These are phyloP conservation scores for Octonoba sinensis DNA, from an alignment of 2,888 invertebrate species.

Conservation along the genomic window DNA sequence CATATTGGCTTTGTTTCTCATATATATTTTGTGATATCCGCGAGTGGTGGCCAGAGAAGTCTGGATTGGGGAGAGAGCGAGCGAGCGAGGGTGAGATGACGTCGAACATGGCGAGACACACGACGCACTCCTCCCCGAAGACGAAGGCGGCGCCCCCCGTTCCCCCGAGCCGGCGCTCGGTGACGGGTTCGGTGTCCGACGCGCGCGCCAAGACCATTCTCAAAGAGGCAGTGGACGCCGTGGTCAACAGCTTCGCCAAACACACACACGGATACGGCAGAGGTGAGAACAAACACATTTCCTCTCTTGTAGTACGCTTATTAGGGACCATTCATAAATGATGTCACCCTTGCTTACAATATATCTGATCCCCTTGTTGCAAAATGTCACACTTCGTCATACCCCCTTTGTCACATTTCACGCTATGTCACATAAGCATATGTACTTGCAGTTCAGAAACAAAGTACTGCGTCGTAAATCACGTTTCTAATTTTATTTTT, in stretches of 20 bases:
- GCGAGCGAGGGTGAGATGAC: conserved; percentile 24
- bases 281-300: conserved; percentile 73
- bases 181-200: conserved; percentile 65
- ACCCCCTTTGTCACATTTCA: neutral
- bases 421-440: no score
- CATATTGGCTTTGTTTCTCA: no score
- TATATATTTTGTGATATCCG: neutral
- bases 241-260: conserved; percentile 81
- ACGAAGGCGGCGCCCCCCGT: conserved; percentile 62
- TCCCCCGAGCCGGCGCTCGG: conserved; percentile 46
- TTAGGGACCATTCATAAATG: neutral
- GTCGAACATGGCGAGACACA: conserved; percentile 58
- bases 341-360: neutral
- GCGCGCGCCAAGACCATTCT: conserved; percentile 72
- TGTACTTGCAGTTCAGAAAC: no score
- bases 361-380: neutral
- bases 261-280: conserved; percentile 80
- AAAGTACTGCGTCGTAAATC: no score
- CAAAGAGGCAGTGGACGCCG: conserved; percentile 81
- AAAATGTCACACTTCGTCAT: neutral
- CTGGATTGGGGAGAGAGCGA: neutral
- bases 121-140: conserved; percentile 42
- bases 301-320: neutral
- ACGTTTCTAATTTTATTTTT: no score
- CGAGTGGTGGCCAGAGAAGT: neutral